These are phyloP conservation scores for Macaria notata DNA, from an alignment of 2,888 invertebrate genomes.

Conservation along the genomic window DNA sequence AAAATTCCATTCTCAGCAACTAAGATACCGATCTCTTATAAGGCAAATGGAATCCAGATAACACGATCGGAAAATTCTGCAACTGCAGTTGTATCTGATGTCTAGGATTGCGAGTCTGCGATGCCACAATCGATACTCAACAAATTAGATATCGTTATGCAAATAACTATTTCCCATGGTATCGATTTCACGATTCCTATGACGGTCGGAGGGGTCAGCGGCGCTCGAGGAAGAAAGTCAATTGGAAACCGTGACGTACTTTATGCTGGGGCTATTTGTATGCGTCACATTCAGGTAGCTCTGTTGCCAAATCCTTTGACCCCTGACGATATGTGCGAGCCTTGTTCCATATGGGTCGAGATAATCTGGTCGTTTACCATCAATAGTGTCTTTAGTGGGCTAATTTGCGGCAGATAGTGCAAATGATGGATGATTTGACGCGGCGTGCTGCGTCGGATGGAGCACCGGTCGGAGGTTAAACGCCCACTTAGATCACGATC, in stretches of 20 bases:
- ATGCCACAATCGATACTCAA: conserved; percentile 17
- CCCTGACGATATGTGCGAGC: not conserved
- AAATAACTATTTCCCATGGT: conserved; percentile 56
- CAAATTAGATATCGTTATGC: conserved; percentile 44
- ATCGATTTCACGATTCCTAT: conserved; percentile 56
- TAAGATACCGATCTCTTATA: conserved; percentile 24
- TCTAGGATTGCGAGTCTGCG: conserved; percentile 9
- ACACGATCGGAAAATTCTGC: conserved; percentile 18
- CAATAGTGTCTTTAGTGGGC: conserved; percentile 66
- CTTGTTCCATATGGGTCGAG: conserved; percentile 27
- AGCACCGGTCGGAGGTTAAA: conserved; percentile 74
- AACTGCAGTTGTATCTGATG: conserved; percentile 15
- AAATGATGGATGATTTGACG: conserved; percentile 73
- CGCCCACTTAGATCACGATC: conserved; percentile 76
- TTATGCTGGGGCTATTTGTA: conserved; percentile 64
- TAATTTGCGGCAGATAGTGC: conserved; percentile 71
- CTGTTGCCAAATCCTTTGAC: conserved; percentile 27
- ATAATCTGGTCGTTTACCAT: conserved; percentile 46
- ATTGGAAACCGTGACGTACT: conserved; percentile 69
- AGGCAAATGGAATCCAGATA: conserved; percentile 25
- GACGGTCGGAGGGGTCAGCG: conserved; percentile 55
- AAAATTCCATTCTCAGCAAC: conserved; percentile 19
- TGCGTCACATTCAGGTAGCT: conserved; percentile 63
- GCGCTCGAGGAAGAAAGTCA: conserved; percentile 65
- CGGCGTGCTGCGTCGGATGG: conserved; percentile 60